These are phyloP conservation scores for Hylaeus anthracinus DNA, from an alignment of 1,140 invertebrate genomes.

Conservation along the genomic window DNA sequence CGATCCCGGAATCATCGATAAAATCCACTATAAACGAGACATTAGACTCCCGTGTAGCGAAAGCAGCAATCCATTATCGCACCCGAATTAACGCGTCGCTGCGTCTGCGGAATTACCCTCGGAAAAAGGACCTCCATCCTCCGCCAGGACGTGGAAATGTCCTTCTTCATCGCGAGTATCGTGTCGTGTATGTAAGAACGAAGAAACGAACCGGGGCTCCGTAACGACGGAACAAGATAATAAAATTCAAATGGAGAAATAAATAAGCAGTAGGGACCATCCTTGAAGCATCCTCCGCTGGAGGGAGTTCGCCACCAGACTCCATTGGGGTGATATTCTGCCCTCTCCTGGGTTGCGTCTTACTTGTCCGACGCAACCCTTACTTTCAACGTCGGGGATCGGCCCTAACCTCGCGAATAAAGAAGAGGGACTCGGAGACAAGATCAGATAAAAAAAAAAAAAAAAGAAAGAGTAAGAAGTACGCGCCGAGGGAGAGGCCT, in stretches of 20 bases:
- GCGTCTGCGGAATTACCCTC: constrained; percentile 13
- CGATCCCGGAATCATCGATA: neutral
- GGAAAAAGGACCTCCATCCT: constrained; percentile 22
- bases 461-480: constrained; percentile 66
- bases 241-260: constrained; percentile 81
- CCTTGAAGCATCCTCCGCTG: constrained; percentile 64
- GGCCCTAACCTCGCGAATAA: constrained; percentile 40
- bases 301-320: constrained; percentile 53
- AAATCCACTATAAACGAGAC: neutral
- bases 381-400: constrained; percentile 69
- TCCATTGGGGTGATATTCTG: constrained; percentile 60
- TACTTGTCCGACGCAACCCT: constrained; percentile 77
- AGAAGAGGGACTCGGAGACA: constrained; percentile 54
- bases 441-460: constrained; percentile 56
- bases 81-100: constrained; percentile 33
- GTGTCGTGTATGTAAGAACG: constrained; percentile 47
- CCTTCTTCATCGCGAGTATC: constrained; percentile 14
- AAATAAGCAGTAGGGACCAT: constrained; percentile 77
- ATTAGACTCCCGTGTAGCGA: neutral
- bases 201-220: constrained; percentile 51
- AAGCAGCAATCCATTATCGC: constrained; percentile 5
- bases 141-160: neutral
- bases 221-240: constrained; percentile 74
- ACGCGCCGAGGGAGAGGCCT: constrained; percentile 69
- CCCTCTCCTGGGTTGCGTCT: constrained; percentile 67